A percentile compares a stretch with the other conserved stretches of the same genome.
Conservation (phyloP, 2,113 vertebrate genomes). For the Odocoileus hemionus region DNA sequence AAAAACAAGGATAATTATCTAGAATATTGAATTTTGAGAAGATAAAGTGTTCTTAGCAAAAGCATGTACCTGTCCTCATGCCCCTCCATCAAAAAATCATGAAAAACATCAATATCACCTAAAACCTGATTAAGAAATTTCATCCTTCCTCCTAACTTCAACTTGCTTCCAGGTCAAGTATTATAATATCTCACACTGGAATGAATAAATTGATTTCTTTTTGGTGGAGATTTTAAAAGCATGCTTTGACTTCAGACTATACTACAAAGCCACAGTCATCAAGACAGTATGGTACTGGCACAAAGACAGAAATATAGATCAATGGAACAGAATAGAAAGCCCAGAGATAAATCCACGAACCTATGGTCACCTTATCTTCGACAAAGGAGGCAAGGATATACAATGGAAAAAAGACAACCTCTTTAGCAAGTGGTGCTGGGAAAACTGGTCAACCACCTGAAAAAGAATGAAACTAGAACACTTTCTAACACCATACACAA, state of each 20-base stretch:
- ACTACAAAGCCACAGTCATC: too few relatives aligned
- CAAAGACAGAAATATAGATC: too few relatives aligned
- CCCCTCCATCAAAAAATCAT: neutral
- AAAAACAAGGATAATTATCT: neutral
- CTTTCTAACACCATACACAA: too few relatives aligned
- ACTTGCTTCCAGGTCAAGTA: neutral
- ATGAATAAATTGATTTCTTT: neutral
- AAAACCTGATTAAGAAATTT: slow-evolving; percentile 5
- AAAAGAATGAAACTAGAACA: too few relatives aligned
- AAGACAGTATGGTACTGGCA: too few relatives aligned
- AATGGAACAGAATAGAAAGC: too few relatives aligned
- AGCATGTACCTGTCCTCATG: neutral
- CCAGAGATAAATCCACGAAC: too few relatives aligned
- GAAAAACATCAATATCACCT: neutral
- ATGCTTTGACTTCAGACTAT: neutral
- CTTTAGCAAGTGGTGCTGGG: too few relatives aligned
- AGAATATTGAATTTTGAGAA: neutral
- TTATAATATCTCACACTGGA: neutral
- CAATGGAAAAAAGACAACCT: too few relatives aligned
- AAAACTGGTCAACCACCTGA: too few relatives aligned
- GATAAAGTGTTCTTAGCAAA: neutral
- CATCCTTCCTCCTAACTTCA: neutral
- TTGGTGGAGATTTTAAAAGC: neutral
- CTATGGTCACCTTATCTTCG: too few relatives aligned
- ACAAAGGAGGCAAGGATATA: too few relatives aligned